phyloP scores from a whole-genome alignment of 2,113 vertebrate species.

The Addax nasomaculatus region DNA sequence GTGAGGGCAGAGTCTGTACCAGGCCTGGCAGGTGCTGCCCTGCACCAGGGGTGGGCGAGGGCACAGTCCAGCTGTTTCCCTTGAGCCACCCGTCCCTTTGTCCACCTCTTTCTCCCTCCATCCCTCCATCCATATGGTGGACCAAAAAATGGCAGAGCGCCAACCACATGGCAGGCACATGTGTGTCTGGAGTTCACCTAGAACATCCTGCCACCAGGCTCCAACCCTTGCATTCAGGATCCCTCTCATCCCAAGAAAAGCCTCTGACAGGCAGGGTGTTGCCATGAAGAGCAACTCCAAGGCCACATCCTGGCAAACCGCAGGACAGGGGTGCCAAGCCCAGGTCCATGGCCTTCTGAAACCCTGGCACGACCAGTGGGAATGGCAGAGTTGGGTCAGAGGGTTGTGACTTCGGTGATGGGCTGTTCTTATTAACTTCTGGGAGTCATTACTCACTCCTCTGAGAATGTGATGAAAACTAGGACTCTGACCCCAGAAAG shows the following conservation, averaged over 20 bases:
- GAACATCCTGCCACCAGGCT: not conserved
- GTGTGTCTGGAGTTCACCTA: not conserved
- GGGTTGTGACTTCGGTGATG: accelerated
- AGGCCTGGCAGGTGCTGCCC: not conserved
- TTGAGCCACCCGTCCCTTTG: not conserved
- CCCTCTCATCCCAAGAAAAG: not conserved
- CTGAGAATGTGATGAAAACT: not conserved
- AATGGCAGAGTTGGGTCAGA: not conserved
- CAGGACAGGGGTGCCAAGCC: not conserved
- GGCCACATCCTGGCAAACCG: not conserved
- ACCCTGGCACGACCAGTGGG: not conserved
- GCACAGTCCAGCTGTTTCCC: not conserved
- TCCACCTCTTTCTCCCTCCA: not conserved
- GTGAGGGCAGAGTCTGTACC: not conserved
- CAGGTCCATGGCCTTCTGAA: not conserved
- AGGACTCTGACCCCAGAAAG: not conserved
- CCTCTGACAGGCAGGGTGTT: not conserved
- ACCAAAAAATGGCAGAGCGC: not conserved
- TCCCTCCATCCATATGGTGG: not conserved
- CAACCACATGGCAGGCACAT: not conserved
- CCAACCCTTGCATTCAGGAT: accelerated
- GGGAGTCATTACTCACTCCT: not conserved
- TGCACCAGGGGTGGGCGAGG: not conserved
- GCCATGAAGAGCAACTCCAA: not conserved
- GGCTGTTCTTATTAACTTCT: not conserved